Base-by-base conservation (phyloP, 2,888 invertebrate species). In the Xestobium rufovillosum region DNA sequence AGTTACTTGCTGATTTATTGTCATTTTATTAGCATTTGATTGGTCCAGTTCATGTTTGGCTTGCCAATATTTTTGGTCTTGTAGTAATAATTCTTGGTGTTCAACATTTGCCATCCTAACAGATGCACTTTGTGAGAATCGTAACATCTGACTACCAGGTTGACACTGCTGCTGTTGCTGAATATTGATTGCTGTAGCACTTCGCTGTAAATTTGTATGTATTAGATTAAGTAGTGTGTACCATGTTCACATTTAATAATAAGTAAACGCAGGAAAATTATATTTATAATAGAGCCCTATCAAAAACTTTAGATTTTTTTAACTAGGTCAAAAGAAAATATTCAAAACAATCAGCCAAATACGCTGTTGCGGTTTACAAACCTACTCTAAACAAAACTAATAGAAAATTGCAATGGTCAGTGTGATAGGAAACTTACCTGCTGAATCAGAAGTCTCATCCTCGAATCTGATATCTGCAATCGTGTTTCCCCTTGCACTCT, bases 371-470 rank as follows among this genome's bases (percentile, higher is more conserved):
- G n/a, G n/a, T n/a, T n/a, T n/a, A n/a, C n/a, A n/a, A n/a, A n/a
- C n/a, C n/a, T n/a, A n/a, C n/a, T n/a, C n/a, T n/a, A n/a, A n/a
- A n/a, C n/a, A n/a, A n/a, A n/a, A n/a, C n/a, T n/a, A n/a, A n/a
- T n/a, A n/a, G n/a, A n/a, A n/a, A n/a, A n/a, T n/a, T n/a, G n/a
- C n/a, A n/a, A n/a, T n/a, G n/a, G n/a, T n/a, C n/a, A n/a, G n/a
- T n/a, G n/a, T n/a, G n/a, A n/a, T n/a, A n/a, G n/a, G n/a, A n/a
- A n/a, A n/a, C n/a, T n/a, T n/a, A n/a, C 68, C 54, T 72, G 69
- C 43, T 70, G 72, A 32, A 75, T 49, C 33, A 76, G 55, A 51
- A 75, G 61, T 45, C 74, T 60, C 43, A 71, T 69, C 41, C 75
- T 65, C 11, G 71, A 67, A 57, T 75, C 75, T 26, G 72, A 55